These are phyloP conservation scores for Drosophila leontia DNA, from an alignment of 1,140 invertebrate genomes.

Conservation along the genomic window DNA sequence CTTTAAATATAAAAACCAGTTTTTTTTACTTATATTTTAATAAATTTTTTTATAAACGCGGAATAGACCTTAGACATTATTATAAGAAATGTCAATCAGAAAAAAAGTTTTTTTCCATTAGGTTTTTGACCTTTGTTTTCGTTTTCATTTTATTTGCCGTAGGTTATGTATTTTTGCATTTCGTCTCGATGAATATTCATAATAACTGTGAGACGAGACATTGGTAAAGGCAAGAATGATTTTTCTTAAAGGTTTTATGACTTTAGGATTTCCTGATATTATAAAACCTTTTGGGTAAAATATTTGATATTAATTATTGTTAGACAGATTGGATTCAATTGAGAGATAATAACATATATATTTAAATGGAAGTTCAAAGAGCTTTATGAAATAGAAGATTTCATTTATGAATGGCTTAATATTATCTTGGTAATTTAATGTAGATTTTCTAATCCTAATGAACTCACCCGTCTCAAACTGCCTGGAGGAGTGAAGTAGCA, in stretches of 20 bases:
- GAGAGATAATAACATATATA: background rate
- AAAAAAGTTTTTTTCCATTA: slow-evolving; percentile 6
- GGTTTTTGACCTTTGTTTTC: slow-evolving; percentile 17
- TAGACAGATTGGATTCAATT: background rate
- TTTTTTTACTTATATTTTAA: background rate
- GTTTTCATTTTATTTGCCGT: slow-evolving; percentile 8
- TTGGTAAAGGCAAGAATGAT: background rate
- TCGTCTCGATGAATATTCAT: slow-evolving; percentile 4
- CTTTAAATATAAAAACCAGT: background rate
- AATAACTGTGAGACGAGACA: slow-evolving; percentile 1
- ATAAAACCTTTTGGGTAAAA: background rate
- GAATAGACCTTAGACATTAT: background rate
- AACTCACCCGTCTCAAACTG: slow-evolving; percentile 70
- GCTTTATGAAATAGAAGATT: too few relatives aligned
- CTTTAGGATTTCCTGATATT: slow-evolving; percentile 2
- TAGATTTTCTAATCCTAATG: too few relatives aligned
- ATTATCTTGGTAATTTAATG: too few relatives aligned
- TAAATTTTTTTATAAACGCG: background rate
- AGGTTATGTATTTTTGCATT: background rate
- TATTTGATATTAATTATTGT: background rate
- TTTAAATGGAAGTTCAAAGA: background rate
- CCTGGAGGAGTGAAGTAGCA: slow-evolving; percentile 52
- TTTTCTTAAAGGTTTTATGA: background rate
- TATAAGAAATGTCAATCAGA: background rate
- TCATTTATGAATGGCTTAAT: too few relatives aligned